Conservation (phyloP, 2,797 vertebrate genomes). For the Artibeus jamaicensis region DNA sequence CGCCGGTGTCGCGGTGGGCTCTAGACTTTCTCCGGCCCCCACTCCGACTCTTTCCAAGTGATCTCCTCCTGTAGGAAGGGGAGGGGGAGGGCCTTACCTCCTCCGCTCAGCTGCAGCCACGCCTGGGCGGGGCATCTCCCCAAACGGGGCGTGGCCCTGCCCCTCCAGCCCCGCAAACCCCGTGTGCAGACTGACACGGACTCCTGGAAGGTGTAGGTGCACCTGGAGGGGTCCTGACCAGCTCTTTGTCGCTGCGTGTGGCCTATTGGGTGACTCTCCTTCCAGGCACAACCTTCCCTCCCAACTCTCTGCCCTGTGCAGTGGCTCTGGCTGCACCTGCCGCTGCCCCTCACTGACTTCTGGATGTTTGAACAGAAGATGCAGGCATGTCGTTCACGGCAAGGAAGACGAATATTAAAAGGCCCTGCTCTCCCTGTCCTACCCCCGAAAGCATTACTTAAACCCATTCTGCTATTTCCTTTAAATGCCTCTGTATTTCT, state of each 20-base stretch:
- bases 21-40: background rate
- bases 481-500: background rate
- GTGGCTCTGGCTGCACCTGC: background rate
- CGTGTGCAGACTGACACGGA: background rate
- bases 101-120: background rate
- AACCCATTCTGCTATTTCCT: background rate
- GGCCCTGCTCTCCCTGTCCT: background rate
- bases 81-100: background rate
- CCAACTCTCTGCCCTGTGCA: background rate
- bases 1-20: rapidly evolving
- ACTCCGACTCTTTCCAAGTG: no score
- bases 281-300: rapidly evolving
- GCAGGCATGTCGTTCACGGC: no score
- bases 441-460: background rate
- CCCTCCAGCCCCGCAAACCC: background rate
- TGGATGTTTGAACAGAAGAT: background rate
- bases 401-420: background rate
- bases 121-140: background rate
- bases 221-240: rapidly evolving
- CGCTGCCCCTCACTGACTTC: background rate
- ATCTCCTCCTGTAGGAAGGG: background rate
- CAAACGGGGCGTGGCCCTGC: rapidly evolving
- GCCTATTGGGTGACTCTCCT: background rate
- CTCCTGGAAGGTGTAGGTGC: rapidly evolving
- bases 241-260: rapidly evolving